Base-by-base conservation (phyloP, 2,888 invertebrate species). In the Catocala fraxini region DNA sequence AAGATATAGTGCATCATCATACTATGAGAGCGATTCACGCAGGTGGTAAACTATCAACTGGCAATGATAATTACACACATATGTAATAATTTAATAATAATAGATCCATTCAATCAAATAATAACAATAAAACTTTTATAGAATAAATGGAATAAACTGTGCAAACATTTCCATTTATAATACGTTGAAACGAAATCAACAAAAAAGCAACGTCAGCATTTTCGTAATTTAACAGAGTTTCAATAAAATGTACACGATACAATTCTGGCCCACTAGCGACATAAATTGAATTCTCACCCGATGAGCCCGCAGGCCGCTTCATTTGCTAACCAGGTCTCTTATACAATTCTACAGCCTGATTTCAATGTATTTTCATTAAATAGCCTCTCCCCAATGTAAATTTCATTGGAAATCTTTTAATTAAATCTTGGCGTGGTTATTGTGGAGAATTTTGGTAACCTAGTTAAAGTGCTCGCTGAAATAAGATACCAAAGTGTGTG, bases 241-340 rank as follows among this genome's bases (percentile, higher is more conserved):
- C 63, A 69, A 77, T 75, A 70, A 68, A 74, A 78, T 75, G 63
- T 70, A 67, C 74, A 63, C 73, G 71, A 80, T 73, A 84, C 83
- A 83, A 82, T 86, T 85, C 84, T 83, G 69, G 68, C 74, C 79
- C 58, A 70, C 69, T 71, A 73, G 62, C 74, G 71, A 72, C 68
- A 82, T 78, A 82, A 83, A 85, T 84, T 83, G 81, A 83, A 82
- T 81, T 79, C 73, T 56, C 68, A 67, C 55, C 54, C 75, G 71
- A 76, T 75, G 77, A 75, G 78, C 72, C 65, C 70, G 75, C 72
- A 70, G 63, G 61, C 53, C 80, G 81, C 73, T 86, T 86, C 84
- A 86, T 87, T 88, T 82, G 75, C 64, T 83, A 87, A 85, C 81
- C 83, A 79, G 84, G 80, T 70, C 82, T 71, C 77, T 78, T 59